A percentile compares a stretch with the other conserved stretches of the same genome.
These are phyloP conservation scores for Anthrax anthrax DNA, from an alignment of 2,888 invertebrate genomes.

Conservation along the genomic window DNA sequence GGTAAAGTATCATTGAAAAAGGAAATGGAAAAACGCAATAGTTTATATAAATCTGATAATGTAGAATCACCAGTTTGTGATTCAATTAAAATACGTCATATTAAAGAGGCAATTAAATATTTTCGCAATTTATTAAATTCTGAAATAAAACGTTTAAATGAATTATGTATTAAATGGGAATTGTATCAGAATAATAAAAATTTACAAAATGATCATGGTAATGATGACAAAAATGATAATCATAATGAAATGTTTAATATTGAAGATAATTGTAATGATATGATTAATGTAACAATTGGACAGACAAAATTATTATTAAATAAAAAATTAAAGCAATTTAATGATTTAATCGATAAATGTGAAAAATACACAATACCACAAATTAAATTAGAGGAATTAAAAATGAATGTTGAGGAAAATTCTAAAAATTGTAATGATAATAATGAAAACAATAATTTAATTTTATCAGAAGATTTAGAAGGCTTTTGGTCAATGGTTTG, in stretches of 20 bases:
- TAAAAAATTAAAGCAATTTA: conserved; percentile 61
- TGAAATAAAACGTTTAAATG: conserved; percentile 35
- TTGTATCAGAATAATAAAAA: conserved; percentile 20
- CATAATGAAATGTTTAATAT: conserved; percentile 20
- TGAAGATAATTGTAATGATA: conserved; percentile 30
- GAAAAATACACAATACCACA: conserved; percentile 15
- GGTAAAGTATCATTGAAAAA: conserved; percentile 39
- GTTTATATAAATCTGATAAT: conserved; percentile 18
- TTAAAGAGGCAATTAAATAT: conserved; percentile 22
- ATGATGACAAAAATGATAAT: too few species aligned
- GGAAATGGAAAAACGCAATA: conserved; percentile 32
- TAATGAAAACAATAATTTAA: conserved; percentile 15
- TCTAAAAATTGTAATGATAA: background rate
- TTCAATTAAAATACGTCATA: conserved; percentile 13
- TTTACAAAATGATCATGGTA: background rate
- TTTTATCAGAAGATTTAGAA: conserved; percentile 47
- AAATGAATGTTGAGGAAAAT: conserved; percentile 12
- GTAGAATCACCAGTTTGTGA: background rate
- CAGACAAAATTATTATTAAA: conserved; percentile 56
- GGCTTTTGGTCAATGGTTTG: conserved; percentile 51
- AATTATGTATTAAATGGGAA: conserved; percentile 37
- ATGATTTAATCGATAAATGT: conserved; percentile 37
- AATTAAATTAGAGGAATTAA: background rate
- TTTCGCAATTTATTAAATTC: conserved; percentile 29
- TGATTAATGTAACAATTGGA: conserved; percentile 55